Evolutionary conservation across 2,888 invertebrate species (phyloP), one percentile per base, ranked within the genome.

Genomic region (Phyllotreta striolata): DNA sequence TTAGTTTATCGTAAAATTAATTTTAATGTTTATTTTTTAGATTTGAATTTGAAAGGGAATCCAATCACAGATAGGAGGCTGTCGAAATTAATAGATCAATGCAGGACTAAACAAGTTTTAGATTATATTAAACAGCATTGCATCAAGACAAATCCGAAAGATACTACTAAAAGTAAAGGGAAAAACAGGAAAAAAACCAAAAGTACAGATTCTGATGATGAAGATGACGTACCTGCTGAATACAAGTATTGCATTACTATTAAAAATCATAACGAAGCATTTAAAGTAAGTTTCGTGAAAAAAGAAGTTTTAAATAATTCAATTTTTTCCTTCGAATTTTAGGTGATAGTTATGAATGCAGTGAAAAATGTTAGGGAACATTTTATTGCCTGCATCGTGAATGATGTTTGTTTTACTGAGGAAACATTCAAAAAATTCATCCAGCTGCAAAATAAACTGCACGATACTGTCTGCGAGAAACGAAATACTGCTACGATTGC

Each of bases 401-500:
- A 83, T 60, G 85, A 89, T 70, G 71, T 93, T 8, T 80, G 82
- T 43, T 88, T 93, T 70, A 85, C 84, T 1, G 86, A 88, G 24
- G 83, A 83, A 0, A 83, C 81, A n/a, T 80, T 79, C 58, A 92
- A 90, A 77, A 89, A 88, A 77, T 93, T 93, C 73, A 91, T 93
- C 66, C 88, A 90, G 74, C 75, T 92, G 73, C 93, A 93, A 83
- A 92, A 91, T 0, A 91, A 88, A 77, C 80, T 91, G 35, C 91
- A 91, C 73, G 91, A 91, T 67, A 86, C 87, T 0, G 82, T 92
- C 7, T 94, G 94, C 78, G 89, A 90, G 58, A 92, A 92, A 76
- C 83, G 94, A 70, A 90, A 90, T 73, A 81, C 84, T 0, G 91
- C 92, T 0, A 93, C 93, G 0, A 90, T 94, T 63, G 94, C 93